Evolutionary conservation across 2,113 vertebrate species (phyloP).

Genomic region (Isurus oxyrinchus): DNA sequence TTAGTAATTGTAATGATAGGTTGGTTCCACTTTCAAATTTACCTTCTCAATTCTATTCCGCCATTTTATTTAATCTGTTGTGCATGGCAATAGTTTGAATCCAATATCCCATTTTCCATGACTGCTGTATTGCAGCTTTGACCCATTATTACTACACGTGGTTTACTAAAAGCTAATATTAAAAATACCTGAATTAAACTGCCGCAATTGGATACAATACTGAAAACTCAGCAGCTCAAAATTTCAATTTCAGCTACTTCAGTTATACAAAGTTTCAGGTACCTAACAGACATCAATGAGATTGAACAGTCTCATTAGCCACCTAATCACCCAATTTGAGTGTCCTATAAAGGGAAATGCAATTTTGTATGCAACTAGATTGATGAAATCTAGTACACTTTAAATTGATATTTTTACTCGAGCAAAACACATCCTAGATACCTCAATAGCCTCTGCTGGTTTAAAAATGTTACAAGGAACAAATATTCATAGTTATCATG

Average conservation of each 20-base stretch:
- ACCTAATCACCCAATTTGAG: not conserved
- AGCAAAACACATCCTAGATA: not conserved
- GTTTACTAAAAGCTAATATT: not conserved
- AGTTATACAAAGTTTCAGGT: not conserved
- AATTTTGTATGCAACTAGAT: not conserved
- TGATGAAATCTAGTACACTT: not conserved
- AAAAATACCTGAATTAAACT: not conserved
- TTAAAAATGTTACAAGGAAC: not conserved
- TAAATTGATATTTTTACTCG: not conserved
- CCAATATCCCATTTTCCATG: too few relatives aligned
- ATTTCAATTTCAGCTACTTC: not conserved
- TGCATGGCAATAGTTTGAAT: too few relatives aligned
- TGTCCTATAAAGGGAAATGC: not conserved
- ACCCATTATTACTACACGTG: not conserved
- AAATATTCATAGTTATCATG: not conserved
- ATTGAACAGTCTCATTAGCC: not conserved
- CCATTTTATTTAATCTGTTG: too few relatives aligned
- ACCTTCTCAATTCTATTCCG: too few relatives aligned
- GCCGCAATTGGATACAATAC: not conserved
- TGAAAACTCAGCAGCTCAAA: not conserved
- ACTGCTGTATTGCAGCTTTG: not conserved
- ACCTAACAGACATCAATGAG: not conserved
- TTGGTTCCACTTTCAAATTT: too few relatives aligned
- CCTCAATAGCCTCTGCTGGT: not conserved
- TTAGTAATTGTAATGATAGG: too few relatives aligned